A percentile compares a stretch with the other conserved stretches of the same genome.
Conservation (phyloP, 2,797 vertebrate genomes). For the Echeneis naucrates region DNA sequence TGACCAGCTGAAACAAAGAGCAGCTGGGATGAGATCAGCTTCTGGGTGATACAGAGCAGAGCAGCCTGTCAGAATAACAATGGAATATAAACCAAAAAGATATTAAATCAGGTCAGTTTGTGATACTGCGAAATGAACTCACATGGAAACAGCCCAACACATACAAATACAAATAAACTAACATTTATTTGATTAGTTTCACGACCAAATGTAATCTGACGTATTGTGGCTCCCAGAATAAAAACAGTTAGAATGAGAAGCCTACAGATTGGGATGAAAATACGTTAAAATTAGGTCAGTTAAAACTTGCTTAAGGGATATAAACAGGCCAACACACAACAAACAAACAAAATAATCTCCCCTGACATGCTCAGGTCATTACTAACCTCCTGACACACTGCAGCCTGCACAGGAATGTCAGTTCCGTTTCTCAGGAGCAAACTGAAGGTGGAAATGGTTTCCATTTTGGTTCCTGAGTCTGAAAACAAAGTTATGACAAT, state of each 20-base stretch:
- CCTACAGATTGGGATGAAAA: too few species aligned
- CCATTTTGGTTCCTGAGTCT: too few species aligned
- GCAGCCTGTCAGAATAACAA: constrained; percentile 29
- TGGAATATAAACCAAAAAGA: not conserved
- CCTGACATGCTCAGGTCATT: too few species aligned
- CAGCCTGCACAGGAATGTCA: not conserved
- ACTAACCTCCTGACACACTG: too few species aligned
- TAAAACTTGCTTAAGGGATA: too few species aligned
- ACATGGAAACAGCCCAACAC: not conserved
- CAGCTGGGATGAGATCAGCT: constrained; percentile 67
- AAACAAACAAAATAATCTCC: too few species aligned
- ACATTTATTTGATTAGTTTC: not conserved
- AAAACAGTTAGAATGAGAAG: too few species aligned
- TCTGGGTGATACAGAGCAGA: constrained; percentile 4
- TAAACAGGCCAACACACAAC: too few species aligned
- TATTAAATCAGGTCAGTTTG: not conserved
- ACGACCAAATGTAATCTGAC: not conserved
- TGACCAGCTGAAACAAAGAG: constrained; percentile 56
- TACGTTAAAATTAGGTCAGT: too few species aligned
- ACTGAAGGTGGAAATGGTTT: not conserved
- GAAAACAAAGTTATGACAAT: not conserved
- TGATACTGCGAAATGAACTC: not conserved
- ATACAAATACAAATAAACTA: not conserved
- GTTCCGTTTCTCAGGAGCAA: not conserved
- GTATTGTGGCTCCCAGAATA: not conserved